Conservation (phyloP, 1,140 invertebrate genomes). For the Drosophila prosaltans region DNA sequence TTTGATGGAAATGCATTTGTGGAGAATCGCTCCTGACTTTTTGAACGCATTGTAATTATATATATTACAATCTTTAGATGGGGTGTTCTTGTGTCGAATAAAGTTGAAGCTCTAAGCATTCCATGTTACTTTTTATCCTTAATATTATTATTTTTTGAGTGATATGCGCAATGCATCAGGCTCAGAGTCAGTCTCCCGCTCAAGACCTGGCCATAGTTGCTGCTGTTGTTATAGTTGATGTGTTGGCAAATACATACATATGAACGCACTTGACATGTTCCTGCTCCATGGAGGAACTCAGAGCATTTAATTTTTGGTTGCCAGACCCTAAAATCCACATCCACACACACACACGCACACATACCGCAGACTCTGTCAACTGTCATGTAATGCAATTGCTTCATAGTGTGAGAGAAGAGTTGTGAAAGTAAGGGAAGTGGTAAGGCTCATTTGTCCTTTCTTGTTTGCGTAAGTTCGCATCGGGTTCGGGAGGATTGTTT, state of each 20-base stretch:
- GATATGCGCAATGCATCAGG: slow-evolving; percentile 76
- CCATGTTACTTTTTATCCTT: slow-evolving; percentile 27
- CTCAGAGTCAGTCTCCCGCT: slow-evolving; percentile 53
- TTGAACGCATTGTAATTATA: background rate
- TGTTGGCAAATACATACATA: slow-evolving; percentile 32
- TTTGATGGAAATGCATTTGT: too few relatives aligned
- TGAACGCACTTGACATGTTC: slow-evolving; percentile 67
- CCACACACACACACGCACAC: slow-evolving; percentile 49
- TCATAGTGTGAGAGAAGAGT: background rate
- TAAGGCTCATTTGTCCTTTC: slow-evolving; percentile 29
- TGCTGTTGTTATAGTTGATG: slow-evolving; percentile 36
- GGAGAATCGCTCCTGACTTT: too few relatives aligned
- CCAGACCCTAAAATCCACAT: slow-evolving; percentile 25
- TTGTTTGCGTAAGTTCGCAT: background rate
- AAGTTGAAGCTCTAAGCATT: slow-evolving; percentile 23
- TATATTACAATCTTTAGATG: background rate
- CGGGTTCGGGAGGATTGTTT: slow-evolving; percentile 36
- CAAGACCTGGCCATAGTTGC: slow-evolving; percentile 22
- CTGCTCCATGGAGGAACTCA: slow-evolving; percentile 55
- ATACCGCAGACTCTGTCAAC: slow-evolving; percentile 22
- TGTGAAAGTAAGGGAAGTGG: background rate
- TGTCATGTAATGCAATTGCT: slow-evolving; percentile 42
- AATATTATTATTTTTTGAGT: slow-evolving; percentile 61
- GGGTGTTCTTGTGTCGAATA: slow-evolving; percentile 17
- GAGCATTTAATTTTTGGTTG: slow-evolving; percentile 69